Percentiles rank a stretch among this genome's conserved stretches.
phyloP scores from a whole-genome alignment of 2,888 invertebrate species.

The Neoscelio sp. region DNA sequence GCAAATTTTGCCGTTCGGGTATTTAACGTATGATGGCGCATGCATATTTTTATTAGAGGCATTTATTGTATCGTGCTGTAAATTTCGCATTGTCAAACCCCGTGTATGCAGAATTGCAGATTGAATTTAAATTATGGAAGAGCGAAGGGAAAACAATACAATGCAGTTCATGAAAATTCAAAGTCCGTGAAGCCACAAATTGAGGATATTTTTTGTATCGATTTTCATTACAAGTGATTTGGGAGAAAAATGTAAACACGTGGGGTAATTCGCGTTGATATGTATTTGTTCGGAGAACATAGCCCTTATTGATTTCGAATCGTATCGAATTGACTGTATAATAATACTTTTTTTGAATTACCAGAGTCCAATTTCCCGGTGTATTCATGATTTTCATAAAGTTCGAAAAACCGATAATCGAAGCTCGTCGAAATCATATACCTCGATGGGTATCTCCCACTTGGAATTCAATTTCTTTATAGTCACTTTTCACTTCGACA shows the following conservation, averaged over 20 bases:
- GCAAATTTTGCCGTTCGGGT: conserved; percentile 32
- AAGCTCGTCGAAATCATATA: conserved; percentile 56
- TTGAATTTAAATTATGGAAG: conserved; percentile 62
- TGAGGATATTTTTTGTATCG: too few species aligned
- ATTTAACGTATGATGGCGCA: conserved; percentile 38
- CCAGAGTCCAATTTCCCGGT: conserved; percentile 29
- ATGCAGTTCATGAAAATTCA: conserved; percentile 64
- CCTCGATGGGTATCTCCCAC: conserved; percentile 50
- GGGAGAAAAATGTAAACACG: too few species aligned
- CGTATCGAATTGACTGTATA: too few species aligned
- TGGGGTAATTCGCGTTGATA: too few species aligned
- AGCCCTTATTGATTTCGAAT: too few species aligned
- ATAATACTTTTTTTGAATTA: conserved; percentile 10
- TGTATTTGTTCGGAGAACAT: too few species aligned
- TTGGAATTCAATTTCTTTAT: conserved; percentile 62
- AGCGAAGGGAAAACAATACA: conserved; percentile 59
- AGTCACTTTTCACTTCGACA: conserved; percentile 62
- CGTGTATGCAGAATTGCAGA: conserved; percentile 40
- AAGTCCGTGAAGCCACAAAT: conserved; percentile 56
- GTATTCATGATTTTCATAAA: conserved; percentile 57
- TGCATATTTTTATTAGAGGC: conserved; percentile 35
- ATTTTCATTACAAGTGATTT: too few species aligned
- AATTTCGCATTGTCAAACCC: conserved; percentile 42
- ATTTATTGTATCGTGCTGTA: conserved; percentile 63
- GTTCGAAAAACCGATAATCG: conserved; percentile 60